Conservation (phyloP, 1,140 invertebrate genomes). For the Ptiloglossa arizonensis region DNA sequence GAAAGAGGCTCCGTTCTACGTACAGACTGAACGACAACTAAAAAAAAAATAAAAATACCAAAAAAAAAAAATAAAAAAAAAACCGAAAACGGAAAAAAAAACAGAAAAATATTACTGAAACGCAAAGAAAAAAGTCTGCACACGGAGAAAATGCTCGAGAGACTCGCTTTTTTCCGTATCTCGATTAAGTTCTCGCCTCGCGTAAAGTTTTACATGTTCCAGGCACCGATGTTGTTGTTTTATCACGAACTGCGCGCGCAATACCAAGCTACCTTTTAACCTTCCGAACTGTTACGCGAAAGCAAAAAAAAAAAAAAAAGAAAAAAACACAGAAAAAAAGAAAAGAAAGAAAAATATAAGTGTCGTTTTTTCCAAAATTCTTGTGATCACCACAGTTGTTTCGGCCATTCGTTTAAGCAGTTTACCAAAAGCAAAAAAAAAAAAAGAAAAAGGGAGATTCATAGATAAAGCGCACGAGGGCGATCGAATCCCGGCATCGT, state of each 20-base stretch:
- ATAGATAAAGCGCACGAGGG: conserved; percentile 47
- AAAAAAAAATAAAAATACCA: background rate
- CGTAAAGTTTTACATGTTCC: conserved; percentile 39
- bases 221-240: conserved; percentile 50
- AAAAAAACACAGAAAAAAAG: background rate
- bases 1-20: conserved; percentile 63
- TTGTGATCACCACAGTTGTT: conserved; percentile 41
- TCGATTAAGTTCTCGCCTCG: conserved; percentile 49
- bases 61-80: conserved; percentile 15
- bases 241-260: conserved; percentile 42
- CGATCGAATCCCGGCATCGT: conserved; percentile 31
- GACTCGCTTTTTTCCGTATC: conserved; percentile 55
- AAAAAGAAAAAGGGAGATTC: conserved; percentile 29
- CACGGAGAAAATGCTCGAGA: conserved; percentile 52
- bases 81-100: background rate
- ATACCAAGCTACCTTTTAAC: conserved; percentile 3
- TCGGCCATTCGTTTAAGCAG: conserved; percentile 48
- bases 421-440: conserved; percentile 29
- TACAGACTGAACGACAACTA: conserved; percentile 58
- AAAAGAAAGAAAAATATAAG: background rate
- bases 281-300: background rate
- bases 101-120: background rate
- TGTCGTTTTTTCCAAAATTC: conserved; percentile 47
- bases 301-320: background rate
- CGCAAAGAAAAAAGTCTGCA: conserved; percentile 51